Conservation (phyloP, 2,888 invertebrate species). For the Platypus cylindrus region DNA sequence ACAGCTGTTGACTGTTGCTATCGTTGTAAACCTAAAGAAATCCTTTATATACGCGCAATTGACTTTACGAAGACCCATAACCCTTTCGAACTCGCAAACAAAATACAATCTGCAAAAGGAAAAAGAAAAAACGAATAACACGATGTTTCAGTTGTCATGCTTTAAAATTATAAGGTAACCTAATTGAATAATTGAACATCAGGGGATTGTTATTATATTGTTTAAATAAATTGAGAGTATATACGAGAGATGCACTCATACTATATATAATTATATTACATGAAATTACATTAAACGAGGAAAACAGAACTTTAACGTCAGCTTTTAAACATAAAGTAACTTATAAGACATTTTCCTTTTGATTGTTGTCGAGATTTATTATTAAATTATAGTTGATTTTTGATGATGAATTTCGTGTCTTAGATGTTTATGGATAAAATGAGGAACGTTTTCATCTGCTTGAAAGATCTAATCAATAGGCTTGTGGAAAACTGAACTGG, state of each 20-base stretch:
- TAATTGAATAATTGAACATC: slow-evolving; percentile 12
- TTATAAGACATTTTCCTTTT: no score
- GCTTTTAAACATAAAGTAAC: slow-evolving; percentile 7
- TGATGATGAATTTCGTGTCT: no score
- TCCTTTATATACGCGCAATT: slow-evolving; percentile 5
- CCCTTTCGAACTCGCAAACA: slow-evolving; percentile 1
- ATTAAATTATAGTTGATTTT: no score
- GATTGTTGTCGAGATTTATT: no score
- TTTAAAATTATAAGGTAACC: slow-evolving; percentile 8
- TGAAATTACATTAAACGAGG: no score
- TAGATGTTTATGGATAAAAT: no score
- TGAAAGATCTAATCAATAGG: no score
- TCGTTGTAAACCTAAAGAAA: background rate
- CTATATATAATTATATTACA: no score
- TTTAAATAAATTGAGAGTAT: slow-evolving; percentile 14
- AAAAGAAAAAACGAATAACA: slow-evolving; percentile 5
- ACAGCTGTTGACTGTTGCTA: no score
- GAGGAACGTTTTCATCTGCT: no score
- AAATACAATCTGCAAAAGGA: background rate
- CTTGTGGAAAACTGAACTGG: no score
- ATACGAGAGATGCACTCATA: no score
- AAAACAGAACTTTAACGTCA: slow-evolving; percentile 7
- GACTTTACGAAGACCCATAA: slow-evolving; percentile 10
- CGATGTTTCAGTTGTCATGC: slow-evolving; percentile 9
- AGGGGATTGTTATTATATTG: slow-evolving; percentile 13